Evolutionary conservation across 2,797 vertebrate species (phyloP), one percentile per base, ranked within the genome.

Genomic region (Pampus argenteus): DNA sequence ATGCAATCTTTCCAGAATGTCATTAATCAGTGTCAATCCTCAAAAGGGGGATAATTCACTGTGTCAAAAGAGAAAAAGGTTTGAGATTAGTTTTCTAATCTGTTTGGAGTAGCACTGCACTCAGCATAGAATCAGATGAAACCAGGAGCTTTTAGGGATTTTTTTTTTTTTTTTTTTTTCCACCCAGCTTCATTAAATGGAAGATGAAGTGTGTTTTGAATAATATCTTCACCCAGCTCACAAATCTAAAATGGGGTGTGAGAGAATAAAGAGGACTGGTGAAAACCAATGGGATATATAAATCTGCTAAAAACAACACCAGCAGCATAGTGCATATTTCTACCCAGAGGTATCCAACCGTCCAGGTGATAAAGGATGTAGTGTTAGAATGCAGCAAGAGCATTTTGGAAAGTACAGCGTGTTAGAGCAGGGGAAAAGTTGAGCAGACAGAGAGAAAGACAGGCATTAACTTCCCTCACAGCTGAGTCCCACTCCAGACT

Each of bases 401-500:
- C 79, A 61, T 88, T 92, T 89, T 80, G 69, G 77, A 90, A 85
- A 92, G 85, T 83, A 85, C 86, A 89, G 74, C 78, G 61, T 83
- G 88, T 87, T 84, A 66, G 83, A 86, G 82, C 61, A 72, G 80
- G 74, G 79, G 82, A 65, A 83, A 90, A 85, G 89, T 87, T 88
- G 85, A 90, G 82, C 83, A 90, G 90, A 88, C 87, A 88, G 87
- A 81, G 86, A 88, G 87, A 81, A 86, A 92, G 89, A 84, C 89
- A 83, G 86, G 86, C 88, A 89, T 92, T 91, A 92, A 92, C 90
- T 92, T 90, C 85, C 81, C 83, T 89, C 87, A 81, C 88, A 86
- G 84, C 88, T 76, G 77, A 89, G 87, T 89, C 88, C 90, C 79
- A 85, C 83, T 83, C 76, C 87, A 94, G 92, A 94, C 92, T 93